Conservation (phyloP, 2,113 vertebrate species). For the Camelus dromedarius region DNA sequence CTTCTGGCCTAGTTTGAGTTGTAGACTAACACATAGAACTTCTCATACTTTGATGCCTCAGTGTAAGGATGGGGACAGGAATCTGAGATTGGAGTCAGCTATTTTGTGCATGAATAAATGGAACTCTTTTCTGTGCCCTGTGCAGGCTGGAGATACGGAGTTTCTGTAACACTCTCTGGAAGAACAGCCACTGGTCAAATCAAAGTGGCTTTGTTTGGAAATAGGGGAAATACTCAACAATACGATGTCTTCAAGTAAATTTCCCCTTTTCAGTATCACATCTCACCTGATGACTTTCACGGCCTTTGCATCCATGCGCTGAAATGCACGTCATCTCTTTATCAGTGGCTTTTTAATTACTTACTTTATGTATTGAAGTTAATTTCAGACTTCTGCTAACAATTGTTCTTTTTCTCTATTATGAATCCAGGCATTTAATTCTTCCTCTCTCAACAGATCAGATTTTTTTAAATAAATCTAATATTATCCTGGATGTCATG, state of each 20-base stretch:
- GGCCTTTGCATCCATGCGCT: background rate
- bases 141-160: slow-evolving; percentile 91
- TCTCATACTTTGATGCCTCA: background rate
- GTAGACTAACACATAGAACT: background rate
- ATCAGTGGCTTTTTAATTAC: background rate
- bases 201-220: slow-evolving; percentile 89
- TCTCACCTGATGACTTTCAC: background rate
- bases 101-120: background rate
- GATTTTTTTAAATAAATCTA: background rate
- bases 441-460: background rate
- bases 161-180: slow-evolving; percentile 87
- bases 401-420: background rate
- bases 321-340: background rate
- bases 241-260: slow-evolving; percentile 88
- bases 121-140: background rate
- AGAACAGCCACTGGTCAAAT: slow-evolving; percentile 81
- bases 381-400: background rate
- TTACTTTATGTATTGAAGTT: background rate
- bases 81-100: background rate
- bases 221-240: slow-evolving; percentile 87
- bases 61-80: background rate
- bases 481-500: background rate
- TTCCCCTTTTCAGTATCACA: background rate
- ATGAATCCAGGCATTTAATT: background rate
- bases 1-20: background rate